Percentiles rank a stretch among this genome's conserved stretches.
Evolutionary conservation across 2,888 invertebrate genomes (phyloP).

Genomic region (Drosophila tripunctata): DNA sequence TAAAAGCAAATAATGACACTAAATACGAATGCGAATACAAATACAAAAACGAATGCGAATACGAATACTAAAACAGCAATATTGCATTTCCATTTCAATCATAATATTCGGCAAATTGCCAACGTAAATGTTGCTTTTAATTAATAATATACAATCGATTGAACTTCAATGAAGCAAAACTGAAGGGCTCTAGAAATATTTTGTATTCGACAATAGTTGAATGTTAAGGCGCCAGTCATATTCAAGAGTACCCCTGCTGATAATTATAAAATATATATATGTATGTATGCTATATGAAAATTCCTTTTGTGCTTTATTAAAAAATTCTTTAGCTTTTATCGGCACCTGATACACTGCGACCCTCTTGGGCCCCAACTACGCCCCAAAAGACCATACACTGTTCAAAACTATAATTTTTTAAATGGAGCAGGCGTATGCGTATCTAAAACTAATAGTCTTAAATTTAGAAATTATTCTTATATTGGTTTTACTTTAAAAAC

Average conservation of each 20-base stretch:
- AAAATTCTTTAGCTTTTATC: constrained; percentile 59
- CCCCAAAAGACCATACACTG: constrained; percentile 10
- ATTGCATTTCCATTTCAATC: not conserved
- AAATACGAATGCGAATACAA: not conserved
- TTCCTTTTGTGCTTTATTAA: constrained; percentile 66
- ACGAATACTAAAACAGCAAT: not conserved
- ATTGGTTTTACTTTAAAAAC: too few relatives aligned
- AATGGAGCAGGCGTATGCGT: too few relatives aligned
- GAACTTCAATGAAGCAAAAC: too few relatives aligned
- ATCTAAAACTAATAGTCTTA: too few relatives aligned
- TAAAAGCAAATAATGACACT: not conserved
- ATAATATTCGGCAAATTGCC: not conserved
- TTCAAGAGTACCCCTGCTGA: not conserved
- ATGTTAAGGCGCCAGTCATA: too few relatives aligned
- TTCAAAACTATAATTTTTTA: too few relatives aligned
- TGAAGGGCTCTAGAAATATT: not conserved
- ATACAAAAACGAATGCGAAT: too few relatives aligned
- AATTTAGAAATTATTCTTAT: too few relatives aligned
- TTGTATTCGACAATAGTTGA: too few relatives aligned
- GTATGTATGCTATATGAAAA: too few relatives aligned
- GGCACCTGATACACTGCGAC: constrained; percentile 26
- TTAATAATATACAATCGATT: not conserved
- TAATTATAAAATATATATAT: constrained; percentile 28
- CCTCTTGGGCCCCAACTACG: not conserved
- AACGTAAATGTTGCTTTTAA: not conserved